A percentile compares a stretch with the other conserved stretches of the same genome.
Evolutionary conservation across 92 coral and sea anemone species (phyloP).

Genomic region (Epizoanthus fatuus): DNA sequence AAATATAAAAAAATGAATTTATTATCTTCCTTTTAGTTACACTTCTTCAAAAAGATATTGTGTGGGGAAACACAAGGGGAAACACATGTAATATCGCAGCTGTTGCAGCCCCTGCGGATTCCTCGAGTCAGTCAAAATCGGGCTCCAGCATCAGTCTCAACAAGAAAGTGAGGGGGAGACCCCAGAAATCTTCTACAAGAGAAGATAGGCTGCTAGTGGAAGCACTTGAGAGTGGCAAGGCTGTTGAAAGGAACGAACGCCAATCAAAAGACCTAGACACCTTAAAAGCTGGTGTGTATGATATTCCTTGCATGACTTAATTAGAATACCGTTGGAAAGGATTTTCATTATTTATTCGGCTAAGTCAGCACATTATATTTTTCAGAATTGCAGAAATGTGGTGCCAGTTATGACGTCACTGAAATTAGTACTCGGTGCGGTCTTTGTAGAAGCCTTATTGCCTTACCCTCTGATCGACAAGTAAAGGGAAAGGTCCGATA

Average conservation of each 20-base stretch:
- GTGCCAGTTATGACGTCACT: constrained; percentile 39
- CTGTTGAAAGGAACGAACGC: constrained; percentile 44
- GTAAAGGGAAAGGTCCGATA: too few species aligned
- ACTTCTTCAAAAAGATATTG: constrained; percentile 56
- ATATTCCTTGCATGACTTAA: constrained; percentile 10
- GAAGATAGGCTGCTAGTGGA: constrained; percentile 42
- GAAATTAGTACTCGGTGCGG: constrained; percentile 59
- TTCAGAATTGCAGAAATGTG: constrained; percentile 53
- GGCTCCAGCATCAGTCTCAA: constrained; percentile 9
- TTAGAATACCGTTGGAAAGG: neutral
- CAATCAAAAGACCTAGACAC: constrained; percentile 54
- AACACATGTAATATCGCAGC: constrained; percentile 3
- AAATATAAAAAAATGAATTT: neutral
- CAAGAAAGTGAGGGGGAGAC: constrained; percentile 46
- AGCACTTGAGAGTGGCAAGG: constrained; percentile 46
- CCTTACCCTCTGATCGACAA: constrained; percentile 27
- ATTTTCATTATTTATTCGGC: neutral
- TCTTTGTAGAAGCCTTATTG: constrained; percentile 35
- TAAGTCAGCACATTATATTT: neutral
- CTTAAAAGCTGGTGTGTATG: constrained; percentile 50
- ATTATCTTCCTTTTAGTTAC: constrained; percentile 37
- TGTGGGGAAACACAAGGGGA: constrained; percentile 46
- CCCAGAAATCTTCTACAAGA: constrained; percentile 32
- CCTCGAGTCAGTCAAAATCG: constrained; percentile 23
- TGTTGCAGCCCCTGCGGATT: constrained; percentile 26